A percentile compares a stretch with the other conserved stretches of the same genome.
phyloP scores from a whole-genome alignment of 1,140 invertebrate species.

The Adoxophyes honmai region DNA sequence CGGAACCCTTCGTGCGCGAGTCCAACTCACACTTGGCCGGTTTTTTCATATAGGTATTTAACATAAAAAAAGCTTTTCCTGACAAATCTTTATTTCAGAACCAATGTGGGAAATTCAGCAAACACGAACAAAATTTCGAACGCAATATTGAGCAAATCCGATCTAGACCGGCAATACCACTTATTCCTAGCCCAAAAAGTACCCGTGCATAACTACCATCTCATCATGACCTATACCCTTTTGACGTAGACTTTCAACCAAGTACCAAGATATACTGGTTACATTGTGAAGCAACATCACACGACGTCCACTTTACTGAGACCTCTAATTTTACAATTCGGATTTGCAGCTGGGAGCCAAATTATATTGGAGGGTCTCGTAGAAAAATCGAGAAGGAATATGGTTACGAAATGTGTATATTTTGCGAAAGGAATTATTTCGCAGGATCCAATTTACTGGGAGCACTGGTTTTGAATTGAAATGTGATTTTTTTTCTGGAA shows the following conservation, averaged over 20 bases:
- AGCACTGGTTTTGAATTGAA: neutral
- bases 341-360: no score
- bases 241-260: neutral
- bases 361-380: neutral
- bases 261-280: neutral
- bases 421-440: slow-evolving; percentile 7
- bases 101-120: no score
- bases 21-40: no score
- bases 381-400: slow-evolving; percentile 5
- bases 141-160: slow-evolving; percentile 14
- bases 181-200: neutral
- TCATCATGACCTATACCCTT: neutral
- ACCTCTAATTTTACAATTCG: no score
- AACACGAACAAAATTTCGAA: slow-evolving; percentile 9
- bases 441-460: slow-evolving; percentile 9
- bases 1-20: no score
- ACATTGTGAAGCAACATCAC: neutral
- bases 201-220: neutral
- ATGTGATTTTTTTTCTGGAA: no score
- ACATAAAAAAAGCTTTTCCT: no score
- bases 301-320: no score
- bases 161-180: neutral
- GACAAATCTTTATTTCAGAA: no score
- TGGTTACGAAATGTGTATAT: slow-evolving; percentile 6
- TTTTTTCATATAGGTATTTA: no score